Percentiles rank a stretch among this genome's conserved stretches.
These are phyloP conservation scores for Pagrus major DNA, from an alignment of 2,113 vertebrate species.

Conservation along the genomic window DNA sequence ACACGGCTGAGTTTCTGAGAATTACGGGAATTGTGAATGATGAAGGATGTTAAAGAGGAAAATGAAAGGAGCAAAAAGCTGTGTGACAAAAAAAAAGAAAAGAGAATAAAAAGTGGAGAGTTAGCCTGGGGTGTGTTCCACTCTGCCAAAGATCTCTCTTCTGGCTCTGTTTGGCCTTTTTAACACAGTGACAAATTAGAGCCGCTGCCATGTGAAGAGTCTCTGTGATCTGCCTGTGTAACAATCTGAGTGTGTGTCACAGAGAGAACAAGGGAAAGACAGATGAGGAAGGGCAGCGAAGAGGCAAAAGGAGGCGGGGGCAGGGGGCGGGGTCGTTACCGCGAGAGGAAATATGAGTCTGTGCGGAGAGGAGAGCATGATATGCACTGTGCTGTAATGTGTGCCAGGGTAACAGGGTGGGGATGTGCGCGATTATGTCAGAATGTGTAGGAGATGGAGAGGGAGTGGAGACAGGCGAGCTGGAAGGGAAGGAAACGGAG, in stretches of 20 bases:
- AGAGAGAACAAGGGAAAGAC: conserved; percentile 50
- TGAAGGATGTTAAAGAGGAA: conserved; percentile 35
- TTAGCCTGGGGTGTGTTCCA: conserved; percentile 42
- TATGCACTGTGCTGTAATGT: conserved; percentile 60
- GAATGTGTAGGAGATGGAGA: conserved; percentile 70
- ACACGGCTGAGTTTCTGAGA: conserved; percentile 19
- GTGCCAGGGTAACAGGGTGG: conserved; percentile 70
- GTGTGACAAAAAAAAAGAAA: conserved; percentile 1
- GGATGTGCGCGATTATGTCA: conserved; percentile 73
- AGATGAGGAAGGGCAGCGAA: conserved; percentile 35
- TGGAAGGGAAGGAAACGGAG: conserved; percentile 66
- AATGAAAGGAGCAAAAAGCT: conserved; percentile 24
- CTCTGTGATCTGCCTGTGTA: conserved; percentile 63
- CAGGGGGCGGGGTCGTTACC: conserved; percentile 66
- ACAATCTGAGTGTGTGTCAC: conserved; percentile 46
- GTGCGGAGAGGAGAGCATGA: conserved; percentile 66
- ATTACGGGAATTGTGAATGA: conserved; percentile 37
- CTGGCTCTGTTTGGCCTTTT: conserved; percentile 62
- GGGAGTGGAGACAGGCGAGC: conserved; percentile 59
- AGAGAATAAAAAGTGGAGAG: background rate
- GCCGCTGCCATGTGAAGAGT: conserved; percentile 49
- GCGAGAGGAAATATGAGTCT: conserved; percentile 75
- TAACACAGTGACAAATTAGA: conserved; percentile 72
- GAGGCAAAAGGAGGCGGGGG: conserved; percentile 45
- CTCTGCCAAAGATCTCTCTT: conserved; percentile 55